Evolutionary conservation across 1,140 invertebrate species (phyloP).

Genomic region (Cardiocondyla obscurior): DNA sequence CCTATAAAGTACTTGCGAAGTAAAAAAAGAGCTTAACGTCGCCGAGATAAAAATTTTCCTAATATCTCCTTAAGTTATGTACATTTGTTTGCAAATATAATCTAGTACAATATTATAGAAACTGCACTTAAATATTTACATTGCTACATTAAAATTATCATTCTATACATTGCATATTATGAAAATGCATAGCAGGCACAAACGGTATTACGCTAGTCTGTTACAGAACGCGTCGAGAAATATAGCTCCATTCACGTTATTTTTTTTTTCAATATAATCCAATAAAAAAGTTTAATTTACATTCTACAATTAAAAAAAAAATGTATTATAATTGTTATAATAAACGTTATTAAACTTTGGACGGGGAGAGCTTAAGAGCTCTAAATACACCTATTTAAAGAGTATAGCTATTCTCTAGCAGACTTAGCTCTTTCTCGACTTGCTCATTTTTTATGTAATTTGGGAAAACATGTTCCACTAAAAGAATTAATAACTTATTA

Average conservation of each 20-base stretch:
- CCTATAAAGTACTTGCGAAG: neutral
- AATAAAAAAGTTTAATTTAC: neutral
- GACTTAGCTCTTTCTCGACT: neutral
- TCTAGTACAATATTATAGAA: neutral
- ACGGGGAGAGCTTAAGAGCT: neutral
- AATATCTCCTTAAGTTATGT: neutral
- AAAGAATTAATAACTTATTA: neutral
- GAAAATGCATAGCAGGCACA: conserved; percentile 43
- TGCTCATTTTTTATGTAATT: neutral
- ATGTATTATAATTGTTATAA: neutral
- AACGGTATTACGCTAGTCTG: conserved; percentile 15
- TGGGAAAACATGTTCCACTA: neutral
- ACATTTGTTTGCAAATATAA: conserved; percentile 5
- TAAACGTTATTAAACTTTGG: neutral
- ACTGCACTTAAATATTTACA: conserved; percentile 27
- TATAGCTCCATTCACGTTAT: neutral
- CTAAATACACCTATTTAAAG: neutral
- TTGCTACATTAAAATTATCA: neutral
- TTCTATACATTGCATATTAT: conserved; percentile 33
- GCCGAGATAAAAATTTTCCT: neutral
- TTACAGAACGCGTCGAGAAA: neutral
- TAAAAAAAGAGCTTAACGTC: neutral
- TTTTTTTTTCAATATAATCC: neutral
- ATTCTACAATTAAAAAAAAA: neutral
- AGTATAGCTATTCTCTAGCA: neutral